Evolutionary conservation across 2,113 vertebrate species (phyloP), one percentile per base, ranked within the genome.

Genomic region (Ia io): DNA sequence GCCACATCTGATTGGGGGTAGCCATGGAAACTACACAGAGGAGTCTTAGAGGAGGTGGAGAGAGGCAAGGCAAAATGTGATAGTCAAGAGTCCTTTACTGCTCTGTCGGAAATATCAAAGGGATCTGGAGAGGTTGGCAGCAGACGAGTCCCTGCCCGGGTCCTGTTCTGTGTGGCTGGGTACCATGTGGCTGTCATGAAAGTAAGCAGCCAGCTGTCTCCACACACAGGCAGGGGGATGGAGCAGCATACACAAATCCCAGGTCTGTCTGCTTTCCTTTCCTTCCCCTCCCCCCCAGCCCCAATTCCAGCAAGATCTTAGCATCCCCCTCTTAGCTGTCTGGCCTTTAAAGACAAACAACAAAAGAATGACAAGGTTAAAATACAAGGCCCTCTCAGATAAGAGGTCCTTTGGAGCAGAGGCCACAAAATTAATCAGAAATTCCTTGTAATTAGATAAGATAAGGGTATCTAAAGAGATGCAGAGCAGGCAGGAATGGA

Each of bases 11-110:
- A 98, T 98, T 96, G 98, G 97, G 95, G 61, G 98, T 98, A 97
- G 96, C 97, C 98, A 98, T 98, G 98, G 98, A 97, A 98, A 98
- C 98, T n/a, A 95, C 97, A 95, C 93, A 0, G n/a, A 97, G 97
- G 70, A 97, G 97, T 95, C 94, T 92, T 95, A 4, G 92, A 97
- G 96, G 96, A 97, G 97, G 98, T 89, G 97, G 87, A 97, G 96
- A 82, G 84, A 96, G 25, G 95, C 96, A 92, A 97, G 97, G 97
- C 82, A 96, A 91, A 94, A 90, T 0, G 59, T 40, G 96, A 97
- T 96, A 94, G 96, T 73, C 83, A 13, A 97, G 96, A 96, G 95
- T 42, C 97, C 95, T 98, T 95, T 73, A 63, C 97, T 56, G 95
- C 32, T 93, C 97, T 97, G 97, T 97, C 87, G 42, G 97, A 98